Evolutionary conservation across 2,113 vertebrate species (phyloP), one percentile per base, ranked within the genome.

Genomic region (Bufo gargarizans): DNA sequence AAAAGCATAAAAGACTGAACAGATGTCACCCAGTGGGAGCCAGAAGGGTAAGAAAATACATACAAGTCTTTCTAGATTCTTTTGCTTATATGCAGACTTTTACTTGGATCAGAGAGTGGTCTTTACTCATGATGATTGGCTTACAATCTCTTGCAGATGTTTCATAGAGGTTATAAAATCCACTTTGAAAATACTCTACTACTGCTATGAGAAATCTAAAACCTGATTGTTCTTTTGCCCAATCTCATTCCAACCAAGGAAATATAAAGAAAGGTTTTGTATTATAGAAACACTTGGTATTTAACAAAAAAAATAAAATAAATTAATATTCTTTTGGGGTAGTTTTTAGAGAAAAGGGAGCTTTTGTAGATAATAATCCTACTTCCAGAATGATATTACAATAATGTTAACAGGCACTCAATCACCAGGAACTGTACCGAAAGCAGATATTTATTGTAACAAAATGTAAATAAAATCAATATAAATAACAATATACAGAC

Each of bases 141-240:
- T 10, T 49, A 78, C 82, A 90, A 91, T 88, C 89, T 90, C 72
- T 91, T 83, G 65, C 90, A 90, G 91, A 91, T 59, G 90, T 84
- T 53, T 71, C 85, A 77, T 43, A 4, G 45, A 47, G 6, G 43
- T 20, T 16, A n/a, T 3, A n/a, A 12, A 19, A 50, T 11, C 20
- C 5, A 14, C 80, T 86, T 22, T 65, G 65, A 90, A 33, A 67
- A 90, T 76, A 61, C 5, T 20, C 58, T 33, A 43, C 16, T 20
- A 19, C 43, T 4, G 14, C 22, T 16, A 4, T 83, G 33, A 79
- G 85, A 67, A 49, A 82, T 87, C 85, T 50, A 49, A 8, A 69
- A 83, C 19, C 47, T 3, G 19, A 50, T 19, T 45, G 4, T 43
- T 3, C 33, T 2, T 33, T 71, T 71, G 33, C 5, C 19, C 65